Base-by-base conservation (phyloP, 1,140 invertebrate species). In the Lasioglossum albipes region DNA sequence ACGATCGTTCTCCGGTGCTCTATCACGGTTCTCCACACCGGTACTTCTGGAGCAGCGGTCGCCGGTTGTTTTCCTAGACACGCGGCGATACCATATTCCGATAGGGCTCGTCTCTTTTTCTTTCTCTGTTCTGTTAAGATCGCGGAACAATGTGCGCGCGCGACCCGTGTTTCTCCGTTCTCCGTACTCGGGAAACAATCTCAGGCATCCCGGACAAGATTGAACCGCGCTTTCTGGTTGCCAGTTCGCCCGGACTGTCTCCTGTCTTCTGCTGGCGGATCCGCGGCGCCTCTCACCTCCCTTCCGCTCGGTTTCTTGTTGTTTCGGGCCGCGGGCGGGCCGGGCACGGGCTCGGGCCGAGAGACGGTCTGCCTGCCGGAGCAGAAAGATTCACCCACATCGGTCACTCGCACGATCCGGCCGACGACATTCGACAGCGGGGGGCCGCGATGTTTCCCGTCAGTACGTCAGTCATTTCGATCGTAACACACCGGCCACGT, bases 391-490 rank as follows among this genome's bases (percentile, higher is more conserved):
- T 91, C 91, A 91, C 90, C 90, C 88, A 90, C 90, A 91, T 91
- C 91, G 90, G 90, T 90, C 90, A 92, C 85, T 91, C 88, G 84
- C 83, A 82, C 83, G 86, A 89, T 89, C 88, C 86, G 79, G 79
- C 83, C 88, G 90, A 92, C 89, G 91, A 92, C 91, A 91, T 91
- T 90, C 90, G 87, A 89, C 91, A 90, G 88, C 91, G 84, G 90
- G 91, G 90, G 90, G 90, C 87, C 90, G 88, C 89, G 87, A 91
- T 92, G 91, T 92, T 87, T 91, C 91, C 84, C 89, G 90, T 92
- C 90, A 91, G 90, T 91, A 88, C 86, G 91, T 92, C 91, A 92
- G 88, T 92, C 91, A 91, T 90, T 89, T 87, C 89, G 88, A 91
- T 90, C 89, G 89, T 87, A 91, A 91, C 90, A 91, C 89, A 90